phyloP scores from a whole-genome alignment of 2,888 invertebrate species.

The Drosophila maculinotata region DNA sequence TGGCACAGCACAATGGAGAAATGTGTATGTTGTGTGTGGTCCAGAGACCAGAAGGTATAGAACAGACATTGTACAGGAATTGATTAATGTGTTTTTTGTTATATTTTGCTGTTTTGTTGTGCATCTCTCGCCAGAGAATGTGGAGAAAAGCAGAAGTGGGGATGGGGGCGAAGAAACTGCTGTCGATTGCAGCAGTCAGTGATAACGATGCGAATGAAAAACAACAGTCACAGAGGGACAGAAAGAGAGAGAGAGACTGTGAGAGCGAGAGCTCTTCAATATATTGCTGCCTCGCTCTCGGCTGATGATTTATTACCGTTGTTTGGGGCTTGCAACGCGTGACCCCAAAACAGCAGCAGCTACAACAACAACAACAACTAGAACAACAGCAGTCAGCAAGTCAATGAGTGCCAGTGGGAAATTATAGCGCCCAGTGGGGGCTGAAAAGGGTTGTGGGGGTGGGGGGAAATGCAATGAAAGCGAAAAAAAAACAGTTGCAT shows the following conservation, averaged over 20 bases:
- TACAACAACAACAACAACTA: slow-evolving; percentile 35
- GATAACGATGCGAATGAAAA: slow-evolving; percentile 71
- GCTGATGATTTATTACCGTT: slow-evolving; percentile 74
- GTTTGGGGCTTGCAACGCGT: slow-evolving; percentile 77
- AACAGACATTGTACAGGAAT: slow-evolving; percentile 63
- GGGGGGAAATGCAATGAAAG: slow-evolving; percentile 17
- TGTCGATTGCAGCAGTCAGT: slow-evolving; percentile 78
- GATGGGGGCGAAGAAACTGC: slow-evolving; percentile 12
- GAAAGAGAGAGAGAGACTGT: neutral
- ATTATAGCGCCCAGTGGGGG: slow-evolving; percentile 38
- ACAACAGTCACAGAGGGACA: slow-evolving; percentile 17
- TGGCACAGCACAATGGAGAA: slow-evolving; percentile 48
- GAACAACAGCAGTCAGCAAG: slow-evolving; percentile 34
- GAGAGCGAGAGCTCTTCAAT: slow-evolving; percentile 8
- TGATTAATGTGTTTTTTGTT: slow-evolving; percentile 79
- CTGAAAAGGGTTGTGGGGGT: neutral
- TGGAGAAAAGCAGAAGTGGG: neutral
- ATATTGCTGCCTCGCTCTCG: slow-evolving; percentile 28
- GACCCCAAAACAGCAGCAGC: slow-evolving; percentile 68
- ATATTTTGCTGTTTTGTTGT: slow-evolving; percentile 25
- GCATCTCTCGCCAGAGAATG: slow-evolving; percentile 22
- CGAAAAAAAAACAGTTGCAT: slow-evolving; percentile 69
- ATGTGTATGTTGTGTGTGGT: slow-evolving; percentile 18
- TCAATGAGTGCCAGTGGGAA: slow-evolving; percentile 71
- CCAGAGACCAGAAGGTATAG: slow-evolving; percentile 37